Percentiles rank a stretch among this genome's conserved stretches.
These are phyloP conservation scores for Rhagoletis pomonella DNA, from an alignment of 1,140 invertebrate species.

Conservation along the genomic window DNA sequence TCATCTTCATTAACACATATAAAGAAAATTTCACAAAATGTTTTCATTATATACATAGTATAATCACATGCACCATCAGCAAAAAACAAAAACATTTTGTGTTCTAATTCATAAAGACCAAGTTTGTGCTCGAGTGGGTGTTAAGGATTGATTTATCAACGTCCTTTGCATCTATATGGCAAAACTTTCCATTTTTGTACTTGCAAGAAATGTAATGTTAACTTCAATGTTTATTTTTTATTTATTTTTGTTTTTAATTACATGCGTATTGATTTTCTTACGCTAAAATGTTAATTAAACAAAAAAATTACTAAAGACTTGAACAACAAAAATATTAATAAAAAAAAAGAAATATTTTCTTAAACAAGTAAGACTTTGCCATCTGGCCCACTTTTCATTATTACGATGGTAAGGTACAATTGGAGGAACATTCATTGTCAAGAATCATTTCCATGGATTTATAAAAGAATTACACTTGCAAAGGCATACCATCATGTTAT, in stretches of 20 bases:
- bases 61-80: constrained; percentile 19
- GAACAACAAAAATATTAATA: constrained; percentile 53
- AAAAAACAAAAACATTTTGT: constrained; percentile 42
- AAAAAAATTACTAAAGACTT: constrained; percentile 49
- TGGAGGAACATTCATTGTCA: background rate
- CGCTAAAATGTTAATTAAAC: constrained; percentile 52
- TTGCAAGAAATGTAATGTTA: constrained; percentile 23
- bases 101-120: constrained; percentile 46
- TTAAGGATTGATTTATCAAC: background rate
- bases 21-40: constrained; percentile 43
- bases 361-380: constrained; percentile 43
- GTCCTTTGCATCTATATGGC: constrained; percentile 1
- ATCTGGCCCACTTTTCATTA: constrained; percentile 44
- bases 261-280: constrained; percentile 51
- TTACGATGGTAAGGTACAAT: constrained; percentile 23
- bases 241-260: constrained; percentile 38
- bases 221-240: constrained; percentile 32
- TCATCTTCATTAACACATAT: constrained; percentile 37
- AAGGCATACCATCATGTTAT: too few species aligned
- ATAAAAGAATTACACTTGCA: too few species aligned
- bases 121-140: constrained; percentile 21
- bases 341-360: constrained; percentile 49
- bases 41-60: background rate
- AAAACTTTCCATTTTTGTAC: constrained; percentile 41
- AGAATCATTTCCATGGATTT: background rate